Evolutionary conservation across 2,113 vertebrate species (phyloP), one percentile per base, ranked within the genome.

Genomic region (Hipposideros armiger): DNA sequence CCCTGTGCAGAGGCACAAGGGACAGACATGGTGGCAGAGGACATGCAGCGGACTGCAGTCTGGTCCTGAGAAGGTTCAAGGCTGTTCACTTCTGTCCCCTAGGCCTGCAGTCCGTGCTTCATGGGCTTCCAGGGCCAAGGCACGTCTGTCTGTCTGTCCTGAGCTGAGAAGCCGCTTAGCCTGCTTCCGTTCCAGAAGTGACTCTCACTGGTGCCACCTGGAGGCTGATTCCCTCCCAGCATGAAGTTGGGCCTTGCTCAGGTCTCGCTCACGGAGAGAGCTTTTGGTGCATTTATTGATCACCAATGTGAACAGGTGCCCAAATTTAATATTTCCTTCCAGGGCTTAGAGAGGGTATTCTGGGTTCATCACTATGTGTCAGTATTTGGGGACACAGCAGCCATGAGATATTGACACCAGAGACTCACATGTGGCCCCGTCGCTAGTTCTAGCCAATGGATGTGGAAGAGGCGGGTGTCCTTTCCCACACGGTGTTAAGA

Each of bases 311-410:
- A 62, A 26, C 70, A 84, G 52, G 7, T 1, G 50, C 56, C 62
- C 52, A 2, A 5, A 24, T 14, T 14, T 9, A 32, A 28, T 42
- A 26, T 15, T 42, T 11, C 14, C n/a, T 69, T 40, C 60, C 40
- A 10, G 26, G 6, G 2, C 26, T 78, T 20, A 15, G 20, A 66
- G 14, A n/a, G n/a, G 4, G 1, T 14, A 1, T 4, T 3, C n/a
- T 24, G 7, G 13, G 0, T 3, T 54, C 64, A 1, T 15, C 40
- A 15, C 58, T 7, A 24, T 45, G 14, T 0, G 1, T 50, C 36
- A 4, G 8, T 11, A 32, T 47, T 32, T 58, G 13, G 4, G n/a
- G 50, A 45, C 36, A 20, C 11, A 0, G 30, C 16, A 26, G 60
- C 50, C 58, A 69, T 0, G 5, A 69, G 50, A 40, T 1, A 1